Evolutionary conservation across 2,797 vertebrate genomes (phyloP), one percentile per base, ranked within the genome.

Genomic region (Pygocentrus nattereri): DNA sequence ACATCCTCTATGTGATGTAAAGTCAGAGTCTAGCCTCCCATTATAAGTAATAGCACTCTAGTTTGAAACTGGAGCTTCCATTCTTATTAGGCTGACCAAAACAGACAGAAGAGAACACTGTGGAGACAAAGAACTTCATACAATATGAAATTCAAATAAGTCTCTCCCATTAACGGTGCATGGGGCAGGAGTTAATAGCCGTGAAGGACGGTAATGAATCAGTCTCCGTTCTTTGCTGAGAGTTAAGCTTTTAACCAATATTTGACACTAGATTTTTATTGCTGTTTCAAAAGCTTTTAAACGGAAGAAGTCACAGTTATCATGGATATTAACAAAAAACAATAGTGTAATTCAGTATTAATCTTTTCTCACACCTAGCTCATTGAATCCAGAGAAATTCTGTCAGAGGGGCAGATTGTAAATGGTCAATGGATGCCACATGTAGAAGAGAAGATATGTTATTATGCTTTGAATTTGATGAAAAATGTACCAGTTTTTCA

Each of bases 91-190:
- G 64, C 67, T 70, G 25, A 61, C 4, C 52, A 13, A 25, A 65
- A 5, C 38, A 38, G 38, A 38, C 38, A 38, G 75, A 75, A 59
- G 31, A 18, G 12, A 21, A 69, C 3, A 69, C 16, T 6, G 38
- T 23, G n/a, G n/a, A 69, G n/a, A 69, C 31, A 31, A 52, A 59
- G 54, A 80, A 67, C 25, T 12, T 6, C 0, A 25, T 8, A 47
- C 12, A 27, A 47, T 67, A 47, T n/a, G 31, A 67, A 56, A 25
- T 67, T 5, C 38, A 38, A 5, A 38, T 38, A 38, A 38, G 25
- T 16, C 62, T 81, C 34, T 12, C 38, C 80, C 50, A 65, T 80
- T 74, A 74, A 74, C 44, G 34, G 71, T 81, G 34, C 34, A 80
- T 19, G 27, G 23, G 30, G 69, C 23, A 30, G 12, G 18, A 65